A percentile compares a stretch with the other conserved stretches of the same genome.
These are phyloP conservation scores for Ptilonorhynchus violaceus DNA, from an alignment of 2,113 vertebrate genomes.

Conservation along the genomic window DNA sequence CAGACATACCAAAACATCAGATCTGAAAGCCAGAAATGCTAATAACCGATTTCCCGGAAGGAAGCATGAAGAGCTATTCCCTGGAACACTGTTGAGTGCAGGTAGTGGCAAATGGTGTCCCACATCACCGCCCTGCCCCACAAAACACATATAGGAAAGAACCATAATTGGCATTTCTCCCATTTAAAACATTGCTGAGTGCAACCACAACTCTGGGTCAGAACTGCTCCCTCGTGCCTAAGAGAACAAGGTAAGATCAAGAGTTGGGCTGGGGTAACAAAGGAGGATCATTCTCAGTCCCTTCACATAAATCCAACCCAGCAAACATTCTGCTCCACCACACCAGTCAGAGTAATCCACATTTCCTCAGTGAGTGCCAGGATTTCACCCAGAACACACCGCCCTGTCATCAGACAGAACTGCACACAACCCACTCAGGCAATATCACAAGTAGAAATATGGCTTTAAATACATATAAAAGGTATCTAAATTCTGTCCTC, in stretches of 20 bases:
- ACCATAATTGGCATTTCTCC: not conserved
- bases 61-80: not conserved
- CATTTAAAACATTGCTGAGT: not conserved
- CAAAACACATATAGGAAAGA: not conserved
- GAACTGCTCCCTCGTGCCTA: not conserved
- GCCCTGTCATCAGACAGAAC: not conserved
- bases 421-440: not conserved
- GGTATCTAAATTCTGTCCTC: not conserved
- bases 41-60: not conserved
- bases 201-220: not conserved
- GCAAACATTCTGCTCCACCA: not conserved
- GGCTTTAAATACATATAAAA: not conserved
- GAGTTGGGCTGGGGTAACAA: not conserved
- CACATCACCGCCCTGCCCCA: not conserved
- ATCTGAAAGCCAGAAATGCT: not conserved
- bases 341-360: not conserved
- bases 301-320: not conserved
- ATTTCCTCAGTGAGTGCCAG: not conserved
- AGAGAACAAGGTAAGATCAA: not conserved
- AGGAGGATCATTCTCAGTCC: not conserved
- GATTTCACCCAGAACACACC: not conserved
- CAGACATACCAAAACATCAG: not conserved
- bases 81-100: accelerated
- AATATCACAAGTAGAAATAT: not conserved
- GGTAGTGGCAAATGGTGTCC: not conserved